Evolutionary conservation across 1,140 invertebrate genomes (phyloP), one percentile per base, ranked within the genome.

Genomic region (Drosophila kepulauana): DNA sequence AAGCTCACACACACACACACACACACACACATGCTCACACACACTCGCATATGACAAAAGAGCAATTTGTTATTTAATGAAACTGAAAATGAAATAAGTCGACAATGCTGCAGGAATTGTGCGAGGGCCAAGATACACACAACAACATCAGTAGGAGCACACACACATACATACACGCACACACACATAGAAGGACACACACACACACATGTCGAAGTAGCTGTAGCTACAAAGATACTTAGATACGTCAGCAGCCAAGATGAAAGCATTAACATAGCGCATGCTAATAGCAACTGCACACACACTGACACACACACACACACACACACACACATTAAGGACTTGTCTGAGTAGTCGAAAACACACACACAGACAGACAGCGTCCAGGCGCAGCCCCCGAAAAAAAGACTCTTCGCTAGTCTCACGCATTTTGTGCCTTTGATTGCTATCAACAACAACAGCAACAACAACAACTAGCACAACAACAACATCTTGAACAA

Each of bases 1-100:
- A 51, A 75, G 61, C 56, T 48, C 13, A 35, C 58, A 41, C 33
- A 69, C 48, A 45, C 30, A 66, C 1, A 52, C 16, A 61, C 38
- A 61, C 33, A 51, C n/a, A 61, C 16, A 45, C 38, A 61, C 51
- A 33, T 20, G 20, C 51, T 43, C 16, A 49, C n/a, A 15, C 11
- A 54, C 15, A 25, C 46, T 38, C 16, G 59, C 8, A 46, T 49
- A 67, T 67, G 63, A 77, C 64, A 77, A 77, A 77, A 77, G 75
- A 73, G 70, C 75, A 77, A 77, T 74, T 77, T 77, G 75, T 77
- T 77, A 77, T 77, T 77, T 77, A 77, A 77, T 77, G 75, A 77
- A 77, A 77, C 75, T 77, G 75, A 77, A 77, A 77, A 77, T 77
- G 70, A 77, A 77, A 75, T 75, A 75, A 75, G 72, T 63, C 58